phyloP scores from a whole-genome alignment of 1,140 invertebrate genomes.

The Bombyx mandarina region DNA sequence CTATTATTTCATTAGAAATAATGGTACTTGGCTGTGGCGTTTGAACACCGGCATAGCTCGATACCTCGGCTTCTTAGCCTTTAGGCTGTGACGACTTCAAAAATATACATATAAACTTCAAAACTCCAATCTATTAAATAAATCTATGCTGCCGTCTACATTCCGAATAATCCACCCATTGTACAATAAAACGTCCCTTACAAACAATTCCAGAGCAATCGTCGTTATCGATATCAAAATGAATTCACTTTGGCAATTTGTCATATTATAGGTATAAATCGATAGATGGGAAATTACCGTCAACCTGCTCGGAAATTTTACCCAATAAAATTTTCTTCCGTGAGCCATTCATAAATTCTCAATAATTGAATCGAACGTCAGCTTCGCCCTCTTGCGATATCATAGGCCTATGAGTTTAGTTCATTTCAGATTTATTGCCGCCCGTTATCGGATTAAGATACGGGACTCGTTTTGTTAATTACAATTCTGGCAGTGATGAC shows the following conservation, averaged over 20 bases:
- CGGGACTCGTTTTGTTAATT: slow-evolving; percentile 38
- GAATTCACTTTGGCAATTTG: slow-evolving; percentile 24
- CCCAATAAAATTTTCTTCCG: slow-evolving; percentile 51
- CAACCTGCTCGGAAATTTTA: slow-evolving; percentile 41
- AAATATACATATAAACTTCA: too few relatives aligned
- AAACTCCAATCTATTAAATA: too few relatives aligned
- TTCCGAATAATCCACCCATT: slow-evolving; percentile 17
- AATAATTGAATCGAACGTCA: slow-evolving; percentile 55
- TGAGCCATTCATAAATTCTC: slow-evolving; percentile 55
- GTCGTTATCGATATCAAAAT: slow-evolving; percentile 23
- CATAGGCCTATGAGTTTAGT: slow-evolving; percentile 33
- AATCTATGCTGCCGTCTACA: slow-evolving; percentile 1
- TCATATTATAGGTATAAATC: slow-evolving; percentile 26
- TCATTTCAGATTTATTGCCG: slow-evolving; percentile 27
- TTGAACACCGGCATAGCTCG: too few relatives aligned
- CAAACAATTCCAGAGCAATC: slow-evolving; percentile 17
- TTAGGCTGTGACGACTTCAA: too few relatives aligned
- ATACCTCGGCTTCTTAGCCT: too few relatives aligned
- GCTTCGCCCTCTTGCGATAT: slow-evolving; percentile 29
- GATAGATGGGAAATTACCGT: slow-evolving; percentile 41
- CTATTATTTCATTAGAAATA: too few relatives aligned
- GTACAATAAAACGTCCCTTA: slow-evolving; percentile 14
- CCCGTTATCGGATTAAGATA: slow-evolving; percentile 11
- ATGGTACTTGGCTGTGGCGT: too few relatives aligned
- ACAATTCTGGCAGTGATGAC: slow-evolving; percentile 14